phyloP scores from a whole-genome alignment of 2,113 vertebrate species.

The Cyprinus carpio region DNA sequence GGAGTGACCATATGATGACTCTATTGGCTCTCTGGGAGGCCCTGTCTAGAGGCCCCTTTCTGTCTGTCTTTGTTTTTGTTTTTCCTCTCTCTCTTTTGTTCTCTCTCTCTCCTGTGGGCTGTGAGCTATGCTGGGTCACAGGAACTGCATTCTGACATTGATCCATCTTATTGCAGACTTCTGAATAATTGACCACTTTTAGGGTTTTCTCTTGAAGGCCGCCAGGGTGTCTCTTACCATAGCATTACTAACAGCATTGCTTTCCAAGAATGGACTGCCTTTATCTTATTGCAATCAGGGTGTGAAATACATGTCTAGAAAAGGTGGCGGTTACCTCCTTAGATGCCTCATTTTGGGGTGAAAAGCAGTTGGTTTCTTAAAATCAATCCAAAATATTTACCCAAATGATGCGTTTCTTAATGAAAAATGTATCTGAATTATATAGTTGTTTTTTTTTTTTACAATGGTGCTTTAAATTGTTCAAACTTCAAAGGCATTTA shows the following conservation, averaged over 20 bases:
- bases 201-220: slow-evolving; percentile 1
- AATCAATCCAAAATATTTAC: neutral
- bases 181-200: slow-evolving; percentile 56
- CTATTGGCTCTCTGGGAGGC: slow-evolving; percentile 45
- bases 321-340: neutral
- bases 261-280: neutral
- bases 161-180: slow-evolving; percentile 53
- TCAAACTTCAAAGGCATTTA: neutral
- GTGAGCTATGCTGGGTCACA: slow-evolving; percentile 45
- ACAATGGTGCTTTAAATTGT: neutral
- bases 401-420: neutral
- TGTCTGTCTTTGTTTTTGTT: slow-evolving; percentile 11
- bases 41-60: slow-evolving; percentile 46
- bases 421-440: neutral
- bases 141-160: slow-evolving; percentile 52
- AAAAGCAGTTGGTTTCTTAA: neutral
- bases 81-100: neutral
- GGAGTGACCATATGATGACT: slow-evolving; percentile 45
- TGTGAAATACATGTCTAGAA: neutral
- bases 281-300: neutral
- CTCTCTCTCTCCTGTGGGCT: slow-evolving; percentile 32
- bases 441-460: neutral
- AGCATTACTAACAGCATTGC: slow-evolving; percentile 20
- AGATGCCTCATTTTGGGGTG: neutral
- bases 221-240: slow-evolving; percentile 45